phyloP scores from a whole-genome alignment of 2,113 vertebrate species.

The Colaptes auratus region DNA sequence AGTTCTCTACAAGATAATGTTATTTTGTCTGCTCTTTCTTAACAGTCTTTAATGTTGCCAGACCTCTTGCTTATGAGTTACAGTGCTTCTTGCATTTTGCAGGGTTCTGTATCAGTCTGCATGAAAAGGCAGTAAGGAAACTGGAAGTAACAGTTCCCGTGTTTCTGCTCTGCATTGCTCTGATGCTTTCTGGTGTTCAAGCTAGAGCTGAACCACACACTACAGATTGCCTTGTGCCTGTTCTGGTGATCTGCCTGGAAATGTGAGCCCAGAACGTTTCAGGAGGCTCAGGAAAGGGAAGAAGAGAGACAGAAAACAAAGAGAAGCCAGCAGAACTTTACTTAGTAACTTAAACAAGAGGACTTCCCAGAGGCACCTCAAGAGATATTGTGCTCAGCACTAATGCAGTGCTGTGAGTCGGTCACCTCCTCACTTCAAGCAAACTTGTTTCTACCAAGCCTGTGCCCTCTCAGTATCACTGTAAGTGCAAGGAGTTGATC shows the following conservation, averaged over 20 bases:
- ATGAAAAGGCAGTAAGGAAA: neutral
- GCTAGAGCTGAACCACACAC: neutral
- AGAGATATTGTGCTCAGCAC: neutral
- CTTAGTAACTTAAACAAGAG: neutral
- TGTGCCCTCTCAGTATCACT: neutral
- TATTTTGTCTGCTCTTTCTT: neutral
- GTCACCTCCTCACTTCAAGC: neutral
- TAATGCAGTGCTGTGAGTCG: fast-evolving
- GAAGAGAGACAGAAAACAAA: neutral
- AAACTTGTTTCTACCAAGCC: neutral
- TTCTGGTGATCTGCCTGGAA: neutral
- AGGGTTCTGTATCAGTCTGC: neutral
- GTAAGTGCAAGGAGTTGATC: neutral
- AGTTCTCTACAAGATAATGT: neutral
- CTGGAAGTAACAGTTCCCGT: neutral
- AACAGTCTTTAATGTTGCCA: neutral
- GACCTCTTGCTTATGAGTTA: neutral
- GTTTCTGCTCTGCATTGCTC: neutral
- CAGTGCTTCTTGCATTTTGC: neutral
- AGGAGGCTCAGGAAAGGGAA: neutral
- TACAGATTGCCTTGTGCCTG: neutral
- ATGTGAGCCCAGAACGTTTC: neutral
- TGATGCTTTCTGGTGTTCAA: neutral
- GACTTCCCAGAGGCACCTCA: neutral
- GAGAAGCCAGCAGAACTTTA: neutral